Base-by-base conservation (phyloP, 2,888 invertebrate genomes). In the Chrysotoxum bicinctum region DNA sequence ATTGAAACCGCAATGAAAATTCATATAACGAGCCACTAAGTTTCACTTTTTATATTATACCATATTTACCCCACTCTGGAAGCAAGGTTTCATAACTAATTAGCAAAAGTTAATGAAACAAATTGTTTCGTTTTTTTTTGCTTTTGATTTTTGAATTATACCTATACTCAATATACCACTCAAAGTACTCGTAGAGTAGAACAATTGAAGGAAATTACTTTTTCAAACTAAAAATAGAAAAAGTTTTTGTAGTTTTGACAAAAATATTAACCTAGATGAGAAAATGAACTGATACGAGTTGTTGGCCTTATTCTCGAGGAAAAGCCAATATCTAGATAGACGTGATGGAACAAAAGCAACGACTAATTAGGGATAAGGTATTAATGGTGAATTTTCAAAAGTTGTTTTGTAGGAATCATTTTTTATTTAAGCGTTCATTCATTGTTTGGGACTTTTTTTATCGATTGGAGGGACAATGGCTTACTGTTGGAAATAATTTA, bases 21-120 rank as follows among this genome's bases (percentile, higher is more conserved):
- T 21, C 8, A 19, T 48, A 30, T 14, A 45, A 45, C 37, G 21
- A 50, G 23, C 48, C 14, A 14, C 16, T 14, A 58, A 40, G 45
- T 54, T 54, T 19, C 56, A 19, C n/a, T 19, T 21, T 32, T 23
- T 6, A 14, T 21, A 50, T 19, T 50, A 23, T 6, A 12, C 21
- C 21, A n/a, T 16, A 16, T 19, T 19, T 10, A 1, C 40, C 16
- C 8, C 19, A 48, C 45, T 4, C 48, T 5, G 16, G 5, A 16
- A 30, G 70, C 19, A 70, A 26, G 30, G 35, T 78, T 66, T 58
- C 9, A 56, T 66, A 60, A 40, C 60, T 64, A 81, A 76, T 76
- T 76, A 81, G 69, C 30, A 81, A 76, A 76, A 70, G 45, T 76
- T 69, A 80, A 69, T 81, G 45, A 78, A 72, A 74, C 52, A 70